Evolutionary conservation across 2,113 vertebrate genomes (phyloP).

Genomic region (Dromiciops gliroides): DNA sequence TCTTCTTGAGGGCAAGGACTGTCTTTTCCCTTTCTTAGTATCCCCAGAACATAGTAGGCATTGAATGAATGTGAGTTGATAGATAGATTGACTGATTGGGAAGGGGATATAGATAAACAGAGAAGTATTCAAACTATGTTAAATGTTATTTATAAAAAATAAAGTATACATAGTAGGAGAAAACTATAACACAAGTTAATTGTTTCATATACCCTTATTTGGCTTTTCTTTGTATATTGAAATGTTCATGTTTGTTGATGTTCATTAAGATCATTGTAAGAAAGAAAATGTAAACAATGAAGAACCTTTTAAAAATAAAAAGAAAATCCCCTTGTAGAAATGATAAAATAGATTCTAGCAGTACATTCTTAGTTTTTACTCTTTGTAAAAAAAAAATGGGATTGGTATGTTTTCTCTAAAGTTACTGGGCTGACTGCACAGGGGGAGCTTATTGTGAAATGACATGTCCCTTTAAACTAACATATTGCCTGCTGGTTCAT

Average conservation of each 20-base stretch:
- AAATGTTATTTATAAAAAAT: neutral
- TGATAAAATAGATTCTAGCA: neutral
- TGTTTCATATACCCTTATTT: neutral
- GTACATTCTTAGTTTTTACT: neutral
- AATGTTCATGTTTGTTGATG: neutral
- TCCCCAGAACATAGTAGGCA: neutral
- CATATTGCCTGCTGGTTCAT: neutral
- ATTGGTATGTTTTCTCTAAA: neutral
- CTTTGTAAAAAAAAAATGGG: too few relatives aligned
- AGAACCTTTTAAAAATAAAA: neutral
- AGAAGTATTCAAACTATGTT: neutral
- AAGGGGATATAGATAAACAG: neutral
- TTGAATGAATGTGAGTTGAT: neutral
- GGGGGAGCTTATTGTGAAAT: neutral
- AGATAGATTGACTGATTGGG: neutral
- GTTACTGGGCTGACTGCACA: neutral
- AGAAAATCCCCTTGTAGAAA: neutral
- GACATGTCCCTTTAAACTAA: neutral
- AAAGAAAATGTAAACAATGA: neutral
- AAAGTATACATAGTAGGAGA: neutral
- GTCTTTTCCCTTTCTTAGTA: neutral
- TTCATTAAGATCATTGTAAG: neutral
- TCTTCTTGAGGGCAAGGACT: neutral
- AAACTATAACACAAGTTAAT: neutral
- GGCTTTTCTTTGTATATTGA: neutral